These are phyloP conservation scores for Rhysida immarginata DNA, from an alignment of 1,140 invertebrate genomes.

Conservation along the genomic window DNA sequence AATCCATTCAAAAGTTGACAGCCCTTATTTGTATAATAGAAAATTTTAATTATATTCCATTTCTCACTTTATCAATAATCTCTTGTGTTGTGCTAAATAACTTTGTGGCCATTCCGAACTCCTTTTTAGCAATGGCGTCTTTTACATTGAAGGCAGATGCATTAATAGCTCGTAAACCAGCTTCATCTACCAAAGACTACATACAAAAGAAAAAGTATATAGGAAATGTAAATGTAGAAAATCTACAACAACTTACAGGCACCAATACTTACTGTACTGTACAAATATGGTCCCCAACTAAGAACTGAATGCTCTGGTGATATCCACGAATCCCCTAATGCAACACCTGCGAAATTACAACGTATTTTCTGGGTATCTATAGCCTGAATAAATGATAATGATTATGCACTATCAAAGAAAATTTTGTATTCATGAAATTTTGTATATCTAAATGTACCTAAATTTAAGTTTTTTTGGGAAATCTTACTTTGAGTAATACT, in stretches of 20 bases:
- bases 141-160: slow-evolving; percentile 24
- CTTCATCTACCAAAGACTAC: slow-evolving; percentile 28
- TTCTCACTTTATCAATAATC: slow-evolving; percentile 31
- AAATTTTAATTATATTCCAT: no score
- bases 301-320: slow-evolving; percentile 61
- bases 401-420: no score
- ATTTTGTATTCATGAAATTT: background rate
- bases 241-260: background rate
- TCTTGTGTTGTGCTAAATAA: slow-evolving; percentile 46
- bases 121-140: slow-evolving; percentile 23
- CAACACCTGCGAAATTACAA: slow-evolving; percentile 54
- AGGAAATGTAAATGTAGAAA: background rate
- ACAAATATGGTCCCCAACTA: slow-evolving; percentile 61
- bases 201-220: background rate
- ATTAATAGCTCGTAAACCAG: slow-evolving; percentile 27
- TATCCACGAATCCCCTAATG: slow-evolving; percentile 72
- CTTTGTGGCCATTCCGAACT: slow-evolving; percentile 42
- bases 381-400: background rate
- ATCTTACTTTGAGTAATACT: slow-evolving; percentile 39
- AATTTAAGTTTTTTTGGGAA: background rate
- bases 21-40: no score
- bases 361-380: background rate
- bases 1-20: no score
- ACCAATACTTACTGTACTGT: slow-evolving; percentile 46
- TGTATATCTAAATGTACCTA: no score